Percentiles rank a stretch among this genome's conserved stretches.
Conservation (phyloP, 2,113 vertebrate species). For the Malurus elegans region DNA sequence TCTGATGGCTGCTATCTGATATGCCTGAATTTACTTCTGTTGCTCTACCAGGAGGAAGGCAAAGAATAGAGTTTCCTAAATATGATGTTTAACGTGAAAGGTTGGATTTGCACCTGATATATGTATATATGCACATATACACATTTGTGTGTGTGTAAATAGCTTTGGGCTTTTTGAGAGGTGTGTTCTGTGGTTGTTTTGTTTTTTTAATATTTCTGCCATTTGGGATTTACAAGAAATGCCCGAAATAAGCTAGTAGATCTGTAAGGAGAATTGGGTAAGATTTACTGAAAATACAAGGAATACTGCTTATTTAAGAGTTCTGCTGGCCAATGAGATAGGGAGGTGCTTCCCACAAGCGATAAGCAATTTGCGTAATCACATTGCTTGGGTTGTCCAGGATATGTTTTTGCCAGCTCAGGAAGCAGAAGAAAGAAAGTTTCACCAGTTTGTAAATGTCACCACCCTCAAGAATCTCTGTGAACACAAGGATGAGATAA, state of each 20-base stretch:
- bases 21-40: neutral
- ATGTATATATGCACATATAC: neutral
- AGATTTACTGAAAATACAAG: neutral
- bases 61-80: neutral
- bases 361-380: conserved; percentile 71
- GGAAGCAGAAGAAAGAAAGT: conserved; percentile 88
- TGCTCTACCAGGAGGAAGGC: neutral
- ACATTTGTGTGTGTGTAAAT: fast-evolving
- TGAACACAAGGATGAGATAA: conserved; percentile 82
- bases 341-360: neutral
- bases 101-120: neutral
- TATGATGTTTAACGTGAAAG: fast-evolving
- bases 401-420: conserved; percentile 81
- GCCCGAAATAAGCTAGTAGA: neutral
- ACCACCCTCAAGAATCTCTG: conserved; percentile 74
- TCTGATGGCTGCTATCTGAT: neutral
- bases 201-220: neutral
- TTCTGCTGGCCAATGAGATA: neutral
- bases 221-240: neutral
- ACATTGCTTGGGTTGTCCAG: conserved; percentile 74
- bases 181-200: neutral
- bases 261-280: neutral
- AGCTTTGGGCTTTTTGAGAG: neutral
- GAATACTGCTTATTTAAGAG: neutral
- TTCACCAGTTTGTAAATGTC: conserved; percentile 86